These are phyloP conservation scores for Agrochola lota DNA, from an alignment of 2,888 invertebrate genomes.

Conservation along the genomic window DNA sequence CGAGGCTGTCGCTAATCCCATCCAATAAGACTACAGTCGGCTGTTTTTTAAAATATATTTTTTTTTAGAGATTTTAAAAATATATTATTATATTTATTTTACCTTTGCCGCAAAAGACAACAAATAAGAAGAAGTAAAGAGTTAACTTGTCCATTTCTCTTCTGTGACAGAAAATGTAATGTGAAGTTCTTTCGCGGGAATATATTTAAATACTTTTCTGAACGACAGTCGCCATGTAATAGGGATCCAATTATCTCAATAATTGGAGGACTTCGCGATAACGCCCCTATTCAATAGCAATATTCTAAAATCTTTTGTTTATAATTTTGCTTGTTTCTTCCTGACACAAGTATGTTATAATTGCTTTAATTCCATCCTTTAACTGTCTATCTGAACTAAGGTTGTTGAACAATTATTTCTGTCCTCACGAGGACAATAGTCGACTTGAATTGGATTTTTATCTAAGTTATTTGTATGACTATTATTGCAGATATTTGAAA, in stretches of 20 bases:
- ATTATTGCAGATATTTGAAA: background rate
- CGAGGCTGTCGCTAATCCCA: background rate
- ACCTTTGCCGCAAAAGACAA: constrained; percentile 61
- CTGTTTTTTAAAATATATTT: too few species aligned
- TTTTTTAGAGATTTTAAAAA: too few species aligned
- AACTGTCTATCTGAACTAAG: constrained; percentile 14
- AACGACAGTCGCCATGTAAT: constrained; percentile 40
- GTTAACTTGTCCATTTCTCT: constrained; percentile 67
- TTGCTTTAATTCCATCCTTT: constrained; percentile 1
- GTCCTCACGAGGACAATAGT: constrained; percentile 19
- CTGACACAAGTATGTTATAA: constrained; percentile 33
- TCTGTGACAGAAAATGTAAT: constrained; percentile 51
- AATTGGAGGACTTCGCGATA: constrained; percentile 68
- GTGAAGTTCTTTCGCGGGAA: constrained; percentile 52
- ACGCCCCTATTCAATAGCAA: constrained; percentile 64
- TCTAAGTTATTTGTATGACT: constrained; percentile 16
- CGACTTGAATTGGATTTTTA: constrained; percentile 34
- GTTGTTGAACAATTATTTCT: constrained; percentile 37
- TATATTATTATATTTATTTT: background rate
- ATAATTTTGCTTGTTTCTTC: constrained; percentile 26
- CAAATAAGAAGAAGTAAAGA: constrained; percentile 50
- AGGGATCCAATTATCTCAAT: constrained; percentile 59
- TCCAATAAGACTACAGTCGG: background rate
- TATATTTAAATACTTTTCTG: constrained; percentile 69
- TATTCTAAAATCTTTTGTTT: constrained; percentile 25